Evolutionary conservation across 2,797 vertebrate species (phyloP), one percentile per base, ranked within the genome.

Genomic region (Mastacembelus armatus): DNA sequence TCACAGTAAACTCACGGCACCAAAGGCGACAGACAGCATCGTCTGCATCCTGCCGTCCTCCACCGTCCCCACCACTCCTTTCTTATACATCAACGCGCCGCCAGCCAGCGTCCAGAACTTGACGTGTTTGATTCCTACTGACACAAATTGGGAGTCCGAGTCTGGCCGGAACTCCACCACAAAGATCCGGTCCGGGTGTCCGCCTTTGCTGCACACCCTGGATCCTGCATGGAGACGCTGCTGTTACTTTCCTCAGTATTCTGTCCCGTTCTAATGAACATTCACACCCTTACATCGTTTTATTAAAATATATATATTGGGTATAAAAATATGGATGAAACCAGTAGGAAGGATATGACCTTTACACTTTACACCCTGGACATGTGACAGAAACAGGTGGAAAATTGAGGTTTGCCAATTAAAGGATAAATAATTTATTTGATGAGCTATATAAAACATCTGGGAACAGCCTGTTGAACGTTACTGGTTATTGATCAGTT

Each of bases 91-190:
- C 82, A 98, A 91, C 10, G 96, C 94, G 0, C 96, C 95, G 62
- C 97, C 97, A 2, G 95, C 96, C 74, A 98, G 88, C 0, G 94
- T 96, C 97, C 97, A 98, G 92, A 98, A 98, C 91, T 97, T 98
- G 85, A 97, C 96, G 61, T 98, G 96, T 77, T 97, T 97, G 60
- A 98, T 95, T 32, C 97, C 97, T 15, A 97, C 96, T 0, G 97
- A 98, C 66, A 98, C 96, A 8, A 98, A 97, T 88, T 98, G 97
- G 0, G 96, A 96, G 88, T 98, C 96, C 0, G 96, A 98, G 83
- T 98, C 97, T 0, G 96, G 97, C 21, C 97, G 93, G 83, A 98
- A 98, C 85, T 98, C 96, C 48, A 95, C 95, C 49, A 97, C 96
- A 0, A 98, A 98, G 88, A 98, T 96, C 69, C 96, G 94, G 77